These are phyloP conservation scores for Coturnix japonica DNA, from an alignment of 2,113 vertebrate species.

Conservation along the genomic window DNA sequence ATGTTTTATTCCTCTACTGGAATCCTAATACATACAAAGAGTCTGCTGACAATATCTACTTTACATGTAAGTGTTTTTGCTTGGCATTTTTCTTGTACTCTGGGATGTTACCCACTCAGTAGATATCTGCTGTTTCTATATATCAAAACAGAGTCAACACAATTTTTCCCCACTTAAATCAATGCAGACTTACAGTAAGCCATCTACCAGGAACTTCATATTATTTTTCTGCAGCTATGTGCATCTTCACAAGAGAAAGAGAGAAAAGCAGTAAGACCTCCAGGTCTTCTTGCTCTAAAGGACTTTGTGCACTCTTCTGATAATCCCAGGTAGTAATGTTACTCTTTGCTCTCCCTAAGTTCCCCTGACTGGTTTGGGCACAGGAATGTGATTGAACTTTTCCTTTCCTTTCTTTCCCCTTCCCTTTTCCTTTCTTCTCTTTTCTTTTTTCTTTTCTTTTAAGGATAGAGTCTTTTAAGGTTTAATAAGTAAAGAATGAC, in stretches of 20 bases:
- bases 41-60: not conserved
- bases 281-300: not conserved
- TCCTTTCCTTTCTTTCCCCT: not conserved
- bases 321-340: not conserved
- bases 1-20: not conserved
- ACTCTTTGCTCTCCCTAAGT: not conserved
- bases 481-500: not conserved
- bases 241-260: not conserved
- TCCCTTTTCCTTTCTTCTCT: not conserved
- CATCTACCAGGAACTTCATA: not conserved
- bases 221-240: not conserved
- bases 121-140: not conserved
- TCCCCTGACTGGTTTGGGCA: not conserved
- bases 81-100: not conserved
- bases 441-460: too few relatives aligned
- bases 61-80: not conserved
- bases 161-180: not conserved
- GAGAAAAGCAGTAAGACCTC: not conserved
- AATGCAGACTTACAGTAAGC: not conserved
- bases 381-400: not conserved
- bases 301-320: rapidly evolving
- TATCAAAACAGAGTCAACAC: not conserved
- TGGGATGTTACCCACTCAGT: not conserved
- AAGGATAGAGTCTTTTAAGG: too few relatives aligned
- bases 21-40: not conserved